Evolutionary conservation across 2,888 invertebrate genomes (phyloP), one percentile per base, ranked within the genome.

Genomic region (Tholera decimalis): DNA sequence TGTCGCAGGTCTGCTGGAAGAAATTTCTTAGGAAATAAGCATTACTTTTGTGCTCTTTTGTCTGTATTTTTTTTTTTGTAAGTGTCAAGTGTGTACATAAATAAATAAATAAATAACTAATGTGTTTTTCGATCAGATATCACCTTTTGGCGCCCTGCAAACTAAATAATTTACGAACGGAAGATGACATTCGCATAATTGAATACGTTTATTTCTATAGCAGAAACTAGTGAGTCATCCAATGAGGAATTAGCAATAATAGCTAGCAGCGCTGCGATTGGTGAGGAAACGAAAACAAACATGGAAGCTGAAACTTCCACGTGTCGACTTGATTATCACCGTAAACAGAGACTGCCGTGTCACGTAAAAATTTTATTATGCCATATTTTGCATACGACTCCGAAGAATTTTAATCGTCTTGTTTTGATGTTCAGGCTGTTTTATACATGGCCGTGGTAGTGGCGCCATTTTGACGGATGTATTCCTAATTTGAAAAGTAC

Each of bases 401-500:
- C 62, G 44, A 53, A 69, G 88, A 83, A 88, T 86, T 80, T 83
- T 83, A 85, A 88, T 85, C 62, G 79, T 73, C 76, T 83, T 88
- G 86, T 88, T 86, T 82, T 84, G 84, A 80, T 73, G 74, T 73
- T 68, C 72, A 63, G 66, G 71, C 41, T 51, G 57, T 61, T 46
- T 63, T 51, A 41, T 63, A 64, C 37, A 53, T 44, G 63, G 50
- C n/a, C 58, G 33, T 47, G 41, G 30, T n/a, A 50, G 37, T 55
- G 58, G 51, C 77, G 72, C 71, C 47, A 62, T 73, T 72, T 61
- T 80, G 41, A 69, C 51, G 61, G 57, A 61, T 60, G 44, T 43
- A 53, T 66, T 71, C 64, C 44, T 60, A 56, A 43, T 78, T 60
- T 39, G 53, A 65, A 60, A 43, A 43, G 44, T 56, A 57, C 43